Evolutionary conservation across 2,888 invertebrate genomes (phyloP).

Genomic region (Eremobia ochroleuca): DNA sequence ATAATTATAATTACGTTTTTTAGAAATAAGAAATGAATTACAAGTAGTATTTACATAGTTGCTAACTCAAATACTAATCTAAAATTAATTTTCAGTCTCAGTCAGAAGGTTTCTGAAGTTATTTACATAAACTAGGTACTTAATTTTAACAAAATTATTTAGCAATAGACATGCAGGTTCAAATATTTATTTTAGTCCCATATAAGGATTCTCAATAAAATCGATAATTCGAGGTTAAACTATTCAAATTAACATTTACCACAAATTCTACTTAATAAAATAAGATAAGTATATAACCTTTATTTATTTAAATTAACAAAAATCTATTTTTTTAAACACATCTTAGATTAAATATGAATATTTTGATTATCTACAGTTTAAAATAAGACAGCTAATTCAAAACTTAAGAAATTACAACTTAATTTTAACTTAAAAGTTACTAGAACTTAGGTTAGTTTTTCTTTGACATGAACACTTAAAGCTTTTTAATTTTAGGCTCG

Average conservation of each 20-base stretch:
- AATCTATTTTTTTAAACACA: slow-evolving; percentile 12
- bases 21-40: slow-evolving; percentile 9
- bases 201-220: slow-evolving; percentile 44
- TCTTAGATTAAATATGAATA: slow-evolving; percentile 26
- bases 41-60: slow-evolving; percentile 59
- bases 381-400: slow-evolving; percentile 32
- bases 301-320: slow-evolving; percentile 16
- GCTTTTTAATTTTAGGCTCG: slow-evolving; percentile 85
- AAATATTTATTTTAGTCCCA: slow-evolving; percentile 40
- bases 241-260: slow-evolving; percentile 46
- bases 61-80: slow-evolving; percentile 59
- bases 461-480: slow-evolving; percentile 89
- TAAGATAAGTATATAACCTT: slow-evolving; percentile 8
- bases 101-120: slow-evolving; percentile 64
- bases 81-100: slow-evolving; percentile 68
- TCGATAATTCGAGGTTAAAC: slow-evolving; percentile 45
- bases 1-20: slow-evolving; percentile 3
- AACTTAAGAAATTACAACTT: slow-evolving; percentile 30
- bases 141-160: slow-evolving; percentile 33
- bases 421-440: slow-evolving; percentile 34
- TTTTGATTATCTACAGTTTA: slow-evolving; percentile 2
- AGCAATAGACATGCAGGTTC: slow-evolving; percentile 33
- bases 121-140: slow-evolving; percentile 58
- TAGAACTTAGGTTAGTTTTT: slow-evolving; percentile 65
- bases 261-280: slow-evolving; percentile 16